These are phyloP conservation scores for Melanotaenia maccullochi DNA, from an alignment of 2,797 vertebrate species.

Conservation along the genomic window DNA sequence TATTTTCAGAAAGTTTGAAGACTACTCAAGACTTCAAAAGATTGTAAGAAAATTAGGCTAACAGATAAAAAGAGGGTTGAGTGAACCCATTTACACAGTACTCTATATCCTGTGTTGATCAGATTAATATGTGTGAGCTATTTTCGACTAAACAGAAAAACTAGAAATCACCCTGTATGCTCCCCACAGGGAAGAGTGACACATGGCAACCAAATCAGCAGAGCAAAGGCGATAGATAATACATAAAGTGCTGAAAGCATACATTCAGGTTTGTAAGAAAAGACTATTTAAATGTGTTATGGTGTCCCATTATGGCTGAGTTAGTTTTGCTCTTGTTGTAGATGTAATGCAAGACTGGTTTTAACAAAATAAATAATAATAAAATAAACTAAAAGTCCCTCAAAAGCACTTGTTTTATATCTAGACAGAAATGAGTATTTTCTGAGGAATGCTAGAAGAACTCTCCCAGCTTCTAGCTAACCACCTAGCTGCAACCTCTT, in stretches of 20 bases:
- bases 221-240: conserved; percentile 6
- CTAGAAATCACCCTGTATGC: not conserved
- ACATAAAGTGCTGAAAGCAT: not conserved
- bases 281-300: not conserved
- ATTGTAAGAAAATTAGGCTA: not conserved
- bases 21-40: not conserved
- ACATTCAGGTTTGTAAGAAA: not conserved
- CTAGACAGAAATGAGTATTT: conserved; percentile 22
- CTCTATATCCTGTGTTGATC: not conserved
- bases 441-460: conserved; percentile 24
- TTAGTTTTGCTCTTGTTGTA: not conserved
- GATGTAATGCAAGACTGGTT: not conserved
- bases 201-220: not conserved
- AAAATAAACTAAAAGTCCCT: not conserved
- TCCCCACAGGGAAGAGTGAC: not conserved
- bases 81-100: not conserved
- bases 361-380: not conserved
- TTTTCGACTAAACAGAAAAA: conserved; percentile 1
- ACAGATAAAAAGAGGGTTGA: not conserved
- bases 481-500: conserved; percentile 16
- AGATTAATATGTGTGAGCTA: not conserved
- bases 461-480: conserved; percentile 36
- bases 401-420: conserved; percentile 15
- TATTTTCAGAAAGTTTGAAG: not conserved
- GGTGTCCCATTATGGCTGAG: not conserved